phyloP scores from a whole-genome alignment of 2,888 invertebrate genomes.

The Drosophila robusta region DNA sequence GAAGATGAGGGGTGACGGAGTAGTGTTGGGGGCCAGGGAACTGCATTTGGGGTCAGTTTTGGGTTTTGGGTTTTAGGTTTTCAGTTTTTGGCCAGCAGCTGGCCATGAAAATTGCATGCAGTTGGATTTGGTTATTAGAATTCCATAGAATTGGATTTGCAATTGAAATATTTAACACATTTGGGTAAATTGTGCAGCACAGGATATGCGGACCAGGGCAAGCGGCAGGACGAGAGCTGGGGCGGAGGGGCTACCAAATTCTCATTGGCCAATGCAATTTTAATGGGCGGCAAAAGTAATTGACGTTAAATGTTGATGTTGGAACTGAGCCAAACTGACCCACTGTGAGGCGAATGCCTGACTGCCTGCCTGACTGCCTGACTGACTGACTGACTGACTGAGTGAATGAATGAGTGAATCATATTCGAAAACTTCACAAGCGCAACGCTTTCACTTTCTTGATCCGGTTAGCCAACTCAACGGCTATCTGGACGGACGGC shows the following conservation, averaged over 20 bases:
- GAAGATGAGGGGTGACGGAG: not conserved
- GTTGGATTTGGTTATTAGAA: constrained; percentile 77
- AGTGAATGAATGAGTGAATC: constrained; percentile 14
- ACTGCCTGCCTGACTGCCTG: not conserved
- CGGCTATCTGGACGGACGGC: constrained; percentile 2
- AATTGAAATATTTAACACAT: constrained; percentile 78
- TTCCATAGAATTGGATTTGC: constrained; percentile 74
- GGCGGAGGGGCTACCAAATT: constrained; percentile 1
- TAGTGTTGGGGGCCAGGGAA: not conserved
- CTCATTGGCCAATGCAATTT: constrained; percentile 31
- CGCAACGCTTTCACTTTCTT: constrained; percentile 55
- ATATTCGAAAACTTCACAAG: constrained; percentile 11
- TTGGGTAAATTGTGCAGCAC: constrained; percentile 24
- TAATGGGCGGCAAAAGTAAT: constrained; percentile 42
- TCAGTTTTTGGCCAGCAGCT: constrained; percentile 52
- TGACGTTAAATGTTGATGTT: constrained; percentile 35
- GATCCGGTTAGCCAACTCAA: constrained; percentile 37
- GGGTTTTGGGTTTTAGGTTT: constrained; percentile 31
- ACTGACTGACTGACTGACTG: constrained; percentile 13
- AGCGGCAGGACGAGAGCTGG: constrained; percentile 8
- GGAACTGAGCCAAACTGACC: constrained; percentile 20
- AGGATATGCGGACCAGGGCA: constrained; percentile 1
- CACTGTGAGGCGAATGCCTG: constrained; percentile 9
- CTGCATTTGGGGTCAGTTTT: not conserved
- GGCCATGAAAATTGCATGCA: constrained; percentile 71